phyloP scores from a whole-genome alignment of 92 coral and sea anemone species.

The Meandrina meandrites region DNA sequence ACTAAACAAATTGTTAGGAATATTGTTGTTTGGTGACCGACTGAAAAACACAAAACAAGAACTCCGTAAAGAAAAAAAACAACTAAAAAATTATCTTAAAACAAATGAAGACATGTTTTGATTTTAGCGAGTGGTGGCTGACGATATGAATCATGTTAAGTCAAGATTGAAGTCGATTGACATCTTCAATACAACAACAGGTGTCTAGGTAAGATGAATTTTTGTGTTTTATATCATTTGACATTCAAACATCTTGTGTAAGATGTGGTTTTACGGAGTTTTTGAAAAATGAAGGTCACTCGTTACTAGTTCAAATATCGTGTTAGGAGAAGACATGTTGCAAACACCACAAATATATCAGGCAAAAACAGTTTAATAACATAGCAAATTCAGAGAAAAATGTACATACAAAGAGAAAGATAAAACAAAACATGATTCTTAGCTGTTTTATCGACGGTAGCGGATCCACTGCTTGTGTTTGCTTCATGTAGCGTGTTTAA shows the following conservation, averaged over 20 bases:
- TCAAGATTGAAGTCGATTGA: not conserved
- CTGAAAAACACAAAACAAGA: not conserved
- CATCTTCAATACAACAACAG: not conserved
- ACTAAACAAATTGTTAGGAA: not conserved
- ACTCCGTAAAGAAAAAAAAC: not conserved
- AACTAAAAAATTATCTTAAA: too few relatives aligned
- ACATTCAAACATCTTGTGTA: not conserved
- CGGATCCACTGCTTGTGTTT: not conserved
- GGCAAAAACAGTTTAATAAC: not conserved
- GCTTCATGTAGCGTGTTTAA: not conserved
- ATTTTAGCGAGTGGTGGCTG: not conserved
- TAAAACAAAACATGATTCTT: not conserved
- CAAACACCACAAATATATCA: not conserved
- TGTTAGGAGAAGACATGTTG: not conserved
- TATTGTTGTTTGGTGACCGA: not conserved
- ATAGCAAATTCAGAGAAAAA: not conserved
- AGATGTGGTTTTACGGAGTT: constrained; percentile 1
- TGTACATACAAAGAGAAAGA: not conserved
- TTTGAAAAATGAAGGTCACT: not conserved
- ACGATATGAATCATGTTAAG: not conserved
- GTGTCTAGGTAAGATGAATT: not conserved
- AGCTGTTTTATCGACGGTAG: not conserved
- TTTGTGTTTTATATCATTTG: not conserved
- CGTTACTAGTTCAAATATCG: too few relatives aligned
- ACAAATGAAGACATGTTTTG: not conserved